Conservation (phyloP, 2,888 invertebrate genomes). For the Trichogramma evanescens region DNA sequence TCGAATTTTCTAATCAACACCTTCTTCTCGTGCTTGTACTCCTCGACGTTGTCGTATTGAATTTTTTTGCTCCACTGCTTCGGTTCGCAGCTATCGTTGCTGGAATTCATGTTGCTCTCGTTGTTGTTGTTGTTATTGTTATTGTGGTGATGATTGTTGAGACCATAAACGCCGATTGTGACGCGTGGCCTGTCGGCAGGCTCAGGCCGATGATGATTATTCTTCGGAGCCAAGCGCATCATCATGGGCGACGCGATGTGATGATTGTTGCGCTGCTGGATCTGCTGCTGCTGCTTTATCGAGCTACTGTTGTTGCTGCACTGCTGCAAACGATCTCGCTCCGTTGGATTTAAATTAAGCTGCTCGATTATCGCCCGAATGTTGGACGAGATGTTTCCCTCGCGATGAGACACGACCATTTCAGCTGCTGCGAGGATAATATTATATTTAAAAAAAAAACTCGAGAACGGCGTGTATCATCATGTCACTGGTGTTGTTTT, state of each 20-base stretch:
- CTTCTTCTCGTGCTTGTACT: background rate
- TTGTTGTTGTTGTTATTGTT: background rate
- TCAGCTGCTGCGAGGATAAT: background rate
- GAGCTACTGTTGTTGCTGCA: background rate
- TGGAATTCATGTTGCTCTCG: background rate
- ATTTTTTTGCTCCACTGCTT: too few relatives aligned
- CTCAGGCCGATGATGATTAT: slow-evolving; percentile 5
- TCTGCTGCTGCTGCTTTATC: slow-evolving; percentile 15
- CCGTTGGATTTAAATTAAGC: slow-evolving; percentile 42
- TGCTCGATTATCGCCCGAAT: slow-evolving; percentile 45
- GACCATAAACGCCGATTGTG: slow-evolving; percentile 43
- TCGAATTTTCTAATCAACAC: background rate
- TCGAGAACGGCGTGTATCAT: too few relatives aligned
- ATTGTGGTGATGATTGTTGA: slow-evolving; percentile 5
- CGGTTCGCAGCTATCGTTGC: too few relatives aligned
- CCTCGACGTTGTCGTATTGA: background rate
- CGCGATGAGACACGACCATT: slow-evolving; percentile 44
- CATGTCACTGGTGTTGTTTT: too few relatives aligned
- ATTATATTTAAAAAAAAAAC: too few relatives aligned
- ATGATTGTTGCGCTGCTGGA: background rate
- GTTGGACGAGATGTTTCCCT: slow-evolving; percentile 40
- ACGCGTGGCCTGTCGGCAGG: slow-evolving; percentile 31
- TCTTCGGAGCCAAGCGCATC: slow-evolving; percentile 1
- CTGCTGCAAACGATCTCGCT: slow-evolving; percentile 35
- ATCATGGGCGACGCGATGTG: background rate